Evolutionary conservation across 2,888 invertebrate genomes (phyloP), one percentile per base, ranked within the genome.

Genomic region (Sphaerophoria taeniata): DNA sequence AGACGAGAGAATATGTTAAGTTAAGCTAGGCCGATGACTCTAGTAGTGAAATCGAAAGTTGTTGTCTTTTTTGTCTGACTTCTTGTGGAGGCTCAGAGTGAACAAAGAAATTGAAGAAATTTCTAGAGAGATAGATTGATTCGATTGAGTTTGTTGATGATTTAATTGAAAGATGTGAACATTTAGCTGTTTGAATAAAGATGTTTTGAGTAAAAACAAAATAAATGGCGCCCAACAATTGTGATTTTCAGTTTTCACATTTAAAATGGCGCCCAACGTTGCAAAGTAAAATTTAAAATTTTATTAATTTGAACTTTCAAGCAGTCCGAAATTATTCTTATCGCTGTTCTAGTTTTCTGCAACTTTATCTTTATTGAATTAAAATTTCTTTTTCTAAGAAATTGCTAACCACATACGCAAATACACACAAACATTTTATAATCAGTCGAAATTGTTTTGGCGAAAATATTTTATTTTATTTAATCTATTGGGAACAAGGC

Each of bases 41-140:
- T 74, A 63, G 34, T 63, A 80, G 76, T 77, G 85, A 85, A 85
- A 85, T 81, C n/a, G 85, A 85, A 85, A 85, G 85, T 85, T 63
- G 45, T 67, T 75, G 24, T 75, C 63, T 55, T 65, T 69, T 43
- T 69, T 63, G 60, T 69, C 43, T 58, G 43, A 53, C 33, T 65
- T 72, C 56, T 65, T 49, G 43, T 60, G 33, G 11, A 16, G 34
- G 12, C 14, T 58, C n/a, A 16, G 39, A 53, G 36, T 51, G n/a
- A 67, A 53, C 67, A 51, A 51, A 51, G 16, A 53, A 39, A 65
- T 49, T 47, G 14, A 47, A 49, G 65, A 65, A 34, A 11, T 49
- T 67, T 67, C 34, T 67, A 43, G 53, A 67, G 11, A 67, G 1
- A 14, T 16, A 39, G 58, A 39, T 36, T 16, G 43, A 31, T 45